These are phyloP conservation scores for Rhingia rostrata DNA, from an alignment of 2,888 invertebrate species.

Conservation along the genomic window DNA sequence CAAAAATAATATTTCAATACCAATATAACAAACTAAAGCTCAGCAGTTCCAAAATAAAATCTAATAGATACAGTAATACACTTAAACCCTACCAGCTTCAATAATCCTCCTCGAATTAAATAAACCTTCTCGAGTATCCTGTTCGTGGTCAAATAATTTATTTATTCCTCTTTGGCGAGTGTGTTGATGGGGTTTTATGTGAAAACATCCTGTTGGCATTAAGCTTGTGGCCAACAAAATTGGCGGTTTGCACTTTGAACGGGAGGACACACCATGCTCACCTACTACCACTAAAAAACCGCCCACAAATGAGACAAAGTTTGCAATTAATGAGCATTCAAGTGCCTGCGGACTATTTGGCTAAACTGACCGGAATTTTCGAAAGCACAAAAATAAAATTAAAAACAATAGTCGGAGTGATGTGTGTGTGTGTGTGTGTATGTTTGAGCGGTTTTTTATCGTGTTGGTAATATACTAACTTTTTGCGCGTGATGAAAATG, in stretches of 20 bases:
- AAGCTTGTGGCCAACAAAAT: constrained; percentile 54
- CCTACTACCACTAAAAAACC: constrained; percentile 10
- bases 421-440: constrained; percentile 1
- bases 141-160: constrained; percentile 12
- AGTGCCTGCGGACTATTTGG: constrained; percentile 30
- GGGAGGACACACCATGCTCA: constrained; percentile 1
- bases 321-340: constrained; percentile 46
- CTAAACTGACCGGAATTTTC: constrained; percentile 17
- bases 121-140: no score
- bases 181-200: constrained; percentile 35
- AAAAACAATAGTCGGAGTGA: constrained; percentile 13
- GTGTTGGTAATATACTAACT: not conserved
- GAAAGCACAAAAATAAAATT: constrained; percentile 25
- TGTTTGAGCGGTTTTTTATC: constrained; percentile 4
- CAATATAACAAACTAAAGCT: no score
- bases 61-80: no score
- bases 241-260: constrained; percentile 18
- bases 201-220: constrained; percentile 36
- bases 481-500: constrained; percentile 5
- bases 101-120: no score
- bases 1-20: no score
- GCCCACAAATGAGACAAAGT: constrained; percentile 36
- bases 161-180: constrained; percentile 17
- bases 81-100: no score
- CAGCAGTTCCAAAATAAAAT: no score